phyloP scores from a whole-genome alignment of 1,140 invertebrate species.

The Tyrophagus putrescentiae region DNA sequence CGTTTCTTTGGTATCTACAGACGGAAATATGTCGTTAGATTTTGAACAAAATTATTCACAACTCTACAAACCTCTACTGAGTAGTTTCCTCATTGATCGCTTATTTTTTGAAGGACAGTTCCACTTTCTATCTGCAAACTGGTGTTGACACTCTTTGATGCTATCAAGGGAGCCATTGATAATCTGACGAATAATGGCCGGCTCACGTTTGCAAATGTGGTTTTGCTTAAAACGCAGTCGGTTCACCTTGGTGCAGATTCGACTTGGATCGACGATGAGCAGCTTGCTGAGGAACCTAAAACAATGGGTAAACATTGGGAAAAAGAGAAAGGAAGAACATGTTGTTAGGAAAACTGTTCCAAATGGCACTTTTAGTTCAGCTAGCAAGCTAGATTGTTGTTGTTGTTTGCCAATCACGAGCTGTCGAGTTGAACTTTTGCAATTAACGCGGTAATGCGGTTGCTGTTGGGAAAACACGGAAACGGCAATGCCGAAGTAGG shows the following conservation, averaged over 20 bases:
- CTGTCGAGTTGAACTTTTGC: no score
- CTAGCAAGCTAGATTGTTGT: no score
- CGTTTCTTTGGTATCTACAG: slow-evolving; percentile 72
- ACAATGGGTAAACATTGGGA: no score
- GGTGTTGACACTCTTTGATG: slow-evolving; percentile 84
- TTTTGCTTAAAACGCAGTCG: slow-evolving; percentile 49
- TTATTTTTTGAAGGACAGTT: slow-evolving; percentile 63
- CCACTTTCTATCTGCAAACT: slow-evolving; percentile 85
- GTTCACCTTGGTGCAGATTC: slow-evolving; percentile 65
- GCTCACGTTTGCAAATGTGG: slow-evolving; percentile 36
- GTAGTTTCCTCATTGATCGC: slow-evolving; percentile 53
- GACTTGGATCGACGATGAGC: slow-evolving; percentile 67
- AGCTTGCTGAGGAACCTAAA: slow-evolving; percentile 45
- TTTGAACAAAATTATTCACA: not conserved
- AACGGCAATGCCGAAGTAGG: no score
- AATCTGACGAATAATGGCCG: slow-evolving; percentile 33
- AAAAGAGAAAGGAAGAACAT: no score
- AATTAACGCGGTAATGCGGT: no score
- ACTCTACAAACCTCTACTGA: slow-evolving; percentile 35
- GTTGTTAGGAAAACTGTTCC: no score
- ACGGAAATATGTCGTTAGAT: slow-evolving; percentile 12
- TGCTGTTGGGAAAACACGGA: no score
- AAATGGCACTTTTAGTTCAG: no score
- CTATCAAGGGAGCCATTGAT: slow-evolving; percentile 33
- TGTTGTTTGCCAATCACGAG: no score